A percentile compares a stretch with the other conserved stretches of the same genome.
Evolutionary conservation across 1,140 invertebrate species (phyloP).

Genomic region (Hestina assimilis): DNA sequence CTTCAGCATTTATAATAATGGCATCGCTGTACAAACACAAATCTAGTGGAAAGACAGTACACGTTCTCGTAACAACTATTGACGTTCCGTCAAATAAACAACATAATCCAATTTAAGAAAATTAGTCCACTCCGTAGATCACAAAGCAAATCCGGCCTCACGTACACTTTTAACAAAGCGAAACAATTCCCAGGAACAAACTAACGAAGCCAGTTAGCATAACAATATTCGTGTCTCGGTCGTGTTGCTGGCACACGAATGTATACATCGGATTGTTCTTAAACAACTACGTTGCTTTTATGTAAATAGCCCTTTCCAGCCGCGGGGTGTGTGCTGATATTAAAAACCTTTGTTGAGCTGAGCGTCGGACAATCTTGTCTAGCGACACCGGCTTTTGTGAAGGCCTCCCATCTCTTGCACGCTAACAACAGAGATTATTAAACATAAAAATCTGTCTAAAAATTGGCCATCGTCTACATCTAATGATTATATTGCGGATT

Average conservation of each 20-base stretch:
- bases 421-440: conserved; percentile 19
- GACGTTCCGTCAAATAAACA: not conserved
- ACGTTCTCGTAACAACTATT: not conserved
- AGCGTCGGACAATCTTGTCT: conserved; percentile 47
- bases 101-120: conserved; percentile 45
- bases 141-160: conserved; percentile 52
- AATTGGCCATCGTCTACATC: not conserved
- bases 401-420: conserved; percentile 21
- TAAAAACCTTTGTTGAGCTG: conserved; percentile 70
- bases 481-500: too few species aligned
- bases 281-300: conserved; percentile 67
- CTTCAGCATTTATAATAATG: too few species aligned
- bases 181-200: conserved; percentile 71
- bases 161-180: conserved; percentile 65
- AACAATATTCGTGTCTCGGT: conserved; percentile 70
- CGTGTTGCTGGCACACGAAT: conserved; percentile 50
- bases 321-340: conserved; percentile 67
- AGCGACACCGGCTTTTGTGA: conserved; percentile 38
- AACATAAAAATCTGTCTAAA: conserved; percentile 3
- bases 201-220: conserved; percentile 76
- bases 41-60: too few species aligned
- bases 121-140: conserved; percentile 49
- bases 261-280: conserved; percentile 62
- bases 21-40: too few species aligned
- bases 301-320: conserved; percentile 66